phyloP scores from a whole-genome alignment of 2,888 invertebrate genomes.

The Ornithoptera alexandrae region DNA sequence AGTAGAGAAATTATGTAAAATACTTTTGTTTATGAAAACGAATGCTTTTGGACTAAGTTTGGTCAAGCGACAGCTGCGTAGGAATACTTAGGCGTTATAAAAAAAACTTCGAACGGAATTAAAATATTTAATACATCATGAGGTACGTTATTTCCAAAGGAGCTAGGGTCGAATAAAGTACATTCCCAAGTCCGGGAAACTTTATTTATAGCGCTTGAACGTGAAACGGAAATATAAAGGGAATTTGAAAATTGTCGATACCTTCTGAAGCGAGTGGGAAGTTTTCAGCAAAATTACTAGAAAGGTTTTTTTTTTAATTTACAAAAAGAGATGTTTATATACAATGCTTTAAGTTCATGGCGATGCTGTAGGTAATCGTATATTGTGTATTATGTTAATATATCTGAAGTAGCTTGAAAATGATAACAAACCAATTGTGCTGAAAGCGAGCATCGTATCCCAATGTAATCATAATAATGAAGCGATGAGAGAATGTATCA shows the following conservation, averaged over 20 bases:
- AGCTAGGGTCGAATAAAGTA: neutral
- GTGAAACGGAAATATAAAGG: conserved; percentile 8
- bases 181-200: neutral
- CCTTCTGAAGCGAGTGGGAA: neutral
- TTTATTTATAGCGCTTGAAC: conserved; percentile 14
- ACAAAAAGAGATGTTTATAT: neutral
- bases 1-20: neutral
- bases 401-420: too few species aligned
- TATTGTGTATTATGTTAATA: too few species aligned
- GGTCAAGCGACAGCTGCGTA: neutral
- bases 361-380: too few species aligned
- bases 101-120: neutral
- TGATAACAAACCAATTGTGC: too few species aligned
- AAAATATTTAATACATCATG: conserved; percentile 1
- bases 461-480: too few species aligned
- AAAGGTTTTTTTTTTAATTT: neutral
- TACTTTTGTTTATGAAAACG: neutral
- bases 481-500: too few species aligned
- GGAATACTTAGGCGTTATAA: neutral
- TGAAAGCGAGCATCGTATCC: too few species aligned
- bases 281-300: neutral
- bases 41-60: neutral
- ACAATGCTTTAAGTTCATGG: too few species aligned
- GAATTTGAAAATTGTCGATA: conserved; percentile 1
- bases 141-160: neutral